Evolutionary conservation across 2,797 vertebrate species (phyloP).

Genomic region (Remorina albescens): DNA sequence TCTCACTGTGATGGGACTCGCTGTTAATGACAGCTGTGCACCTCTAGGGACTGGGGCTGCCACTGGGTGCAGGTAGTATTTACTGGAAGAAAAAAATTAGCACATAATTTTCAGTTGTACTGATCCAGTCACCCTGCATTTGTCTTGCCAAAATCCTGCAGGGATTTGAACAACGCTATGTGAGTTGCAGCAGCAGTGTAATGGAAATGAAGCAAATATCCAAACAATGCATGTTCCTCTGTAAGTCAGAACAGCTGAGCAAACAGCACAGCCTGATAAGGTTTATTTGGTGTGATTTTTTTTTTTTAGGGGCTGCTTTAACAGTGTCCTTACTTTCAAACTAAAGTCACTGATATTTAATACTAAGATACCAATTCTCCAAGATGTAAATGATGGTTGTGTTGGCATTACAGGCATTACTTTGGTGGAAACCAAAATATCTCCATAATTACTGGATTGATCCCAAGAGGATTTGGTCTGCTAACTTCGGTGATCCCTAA

Average conservation of each 20-base stretch:
- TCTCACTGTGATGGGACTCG: conserved; percentile 48
- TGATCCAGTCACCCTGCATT: conserved; percentile 1
- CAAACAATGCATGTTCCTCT: conserved; percentile 16
- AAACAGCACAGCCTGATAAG: neutral
- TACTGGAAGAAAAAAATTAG: conserved; percentile 34
- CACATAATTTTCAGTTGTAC: conserved; percentile 27
- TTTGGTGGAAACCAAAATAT: conserved; percentile 3
- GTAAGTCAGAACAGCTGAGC: conserved; percentile 7
- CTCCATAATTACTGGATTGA: neutral
- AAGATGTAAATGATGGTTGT: too few relatives aligned
- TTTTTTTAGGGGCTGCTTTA: neutral
- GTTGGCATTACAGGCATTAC: too few relatives aligned
- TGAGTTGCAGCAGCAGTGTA: conserved; percentile 4
- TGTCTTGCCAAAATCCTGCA: conserved; percentile 15
- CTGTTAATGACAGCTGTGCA: conserved; percentile 30
- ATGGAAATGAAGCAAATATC: conserved; percentile 14
- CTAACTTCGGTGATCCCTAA: neutral
- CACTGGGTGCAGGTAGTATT: conserved; percentile 36
- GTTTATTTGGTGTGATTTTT: neutral
- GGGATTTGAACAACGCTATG: neutral
- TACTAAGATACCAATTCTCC: neutral
- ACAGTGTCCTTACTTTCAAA: neutral
- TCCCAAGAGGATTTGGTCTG: neutral
- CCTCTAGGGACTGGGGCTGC: conserved; percentile 29
- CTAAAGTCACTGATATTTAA: neutral